These are phyloP conservation scores for Hypercompe scribonia DNA, from an alignment of 2,888 invertebrate species.

Conservation along the genomic window DNA sequence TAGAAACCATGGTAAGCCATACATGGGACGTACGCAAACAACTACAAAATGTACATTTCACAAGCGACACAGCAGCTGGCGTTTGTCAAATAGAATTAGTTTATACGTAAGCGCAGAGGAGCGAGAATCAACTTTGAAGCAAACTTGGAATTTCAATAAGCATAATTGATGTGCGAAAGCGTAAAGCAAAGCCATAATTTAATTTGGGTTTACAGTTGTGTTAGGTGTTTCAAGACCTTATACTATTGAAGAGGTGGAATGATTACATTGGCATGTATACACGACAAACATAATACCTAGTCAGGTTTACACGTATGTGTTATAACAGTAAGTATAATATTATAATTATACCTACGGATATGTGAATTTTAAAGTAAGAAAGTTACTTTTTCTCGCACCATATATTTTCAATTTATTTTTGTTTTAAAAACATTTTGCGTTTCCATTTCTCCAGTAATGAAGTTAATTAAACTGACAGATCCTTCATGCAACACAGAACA, in stretches of 20 bases:
- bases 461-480: too few species aligned
- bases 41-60: not conserved
- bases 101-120: not conserved
- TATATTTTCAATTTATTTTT: too few species aligned
- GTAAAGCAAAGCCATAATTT: constrained; percentile 13
- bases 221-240: not conserved
- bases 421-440: too few species aligned
- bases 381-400: too few species aligned
- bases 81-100: constrained; percentile 24
- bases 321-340: too few species aligned
- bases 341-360: too few species aligned
- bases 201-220: constrained; percentile 6
- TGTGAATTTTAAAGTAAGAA: too few species aligned
- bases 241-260: not conserved
- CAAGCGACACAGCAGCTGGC: not conserved
- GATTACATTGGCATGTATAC: too few species aligned
- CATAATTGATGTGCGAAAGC: constrained; percentile 8
- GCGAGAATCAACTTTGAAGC: constrained; percentile 16
- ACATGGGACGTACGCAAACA: not conserved
- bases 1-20: not conserved
- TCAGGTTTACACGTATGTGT: too few species aligned
- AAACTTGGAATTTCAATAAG: constrained; percentile 24
- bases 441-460: too few species aligned
- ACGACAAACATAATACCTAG: too few species aligned
- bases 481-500: too few species aligned